Evolutionary conservation across 1,140 invertebrate genomes (phyloP), one percentile per base, ranked within the genome.

Genomic region (Drosophila bocki): DNA sequence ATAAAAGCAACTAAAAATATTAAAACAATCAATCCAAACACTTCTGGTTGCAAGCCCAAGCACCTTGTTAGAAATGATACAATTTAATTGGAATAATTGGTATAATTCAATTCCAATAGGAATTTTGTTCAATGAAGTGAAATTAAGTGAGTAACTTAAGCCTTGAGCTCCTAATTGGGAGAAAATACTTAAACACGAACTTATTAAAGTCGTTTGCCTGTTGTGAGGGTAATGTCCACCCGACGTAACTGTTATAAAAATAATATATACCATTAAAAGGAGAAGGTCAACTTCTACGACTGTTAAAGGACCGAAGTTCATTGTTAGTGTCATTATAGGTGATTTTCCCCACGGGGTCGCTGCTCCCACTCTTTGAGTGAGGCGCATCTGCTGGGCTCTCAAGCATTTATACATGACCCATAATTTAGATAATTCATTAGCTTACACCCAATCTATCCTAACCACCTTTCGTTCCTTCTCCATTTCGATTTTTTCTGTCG

Each of bases 381-480:
- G 17, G 8, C 44, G 17, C 70, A 72, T 72, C 54, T 72, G 70
- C 8, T 51, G 5, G 67, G 17, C 45, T 72, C 70, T 45, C 70
- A 72, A 72, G 67, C 53, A 71, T 59, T 72, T 72, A 71, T 50
- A 26, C 32, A 60, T 60, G 54, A 74, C 70, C 68, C 70, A 60
- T 60, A 59, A 74, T 74, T 74, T 60, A 42, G 45, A 51, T 72
- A 72, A 72, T 72, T 72, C 62, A 68, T 72, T 74, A 59, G 42
- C 35, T 32, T 35, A 26, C 65, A 47, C 19, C 35, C 33, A 33
- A 15, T 22, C 22, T 29, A 37, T 19, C 2, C 22, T 39, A 56
- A 35, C 42, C 12, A 15, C 35, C 35, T 42, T 65, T 50, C 61
- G 35, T n/a, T 45, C 9, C 13, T 2, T 22, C 7, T 37, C 26